Percentiles rank a stretch among this genome's conserved stretches.
These are phyloP conservation scores for Vanessa atalanta DNA, from an alignment of 1,140 invertebrate genomes.

Conservation along the genomic window DNA sequence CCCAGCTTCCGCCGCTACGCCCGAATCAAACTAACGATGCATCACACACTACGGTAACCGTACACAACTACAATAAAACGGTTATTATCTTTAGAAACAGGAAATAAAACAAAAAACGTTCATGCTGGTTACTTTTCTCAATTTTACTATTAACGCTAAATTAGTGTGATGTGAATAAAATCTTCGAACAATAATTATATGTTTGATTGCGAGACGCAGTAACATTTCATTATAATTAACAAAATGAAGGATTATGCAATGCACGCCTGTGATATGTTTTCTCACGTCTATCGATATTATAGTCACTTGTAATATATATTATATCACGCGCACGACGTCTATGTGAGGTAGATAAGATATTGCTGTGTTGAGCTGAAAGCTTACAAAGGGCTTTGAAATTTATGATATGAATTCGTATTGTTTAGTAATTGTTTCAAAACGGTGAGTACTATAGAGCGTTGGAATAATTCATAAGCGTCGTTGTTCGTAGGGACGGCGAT, in stretches of 20 bases:
- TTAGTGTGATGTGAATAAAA: background rate
- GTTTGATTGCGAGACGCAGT: background rate
- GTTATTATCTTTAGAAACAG: constrained; percentile 68
- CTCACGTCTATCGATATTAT: constrained; percentile 10
- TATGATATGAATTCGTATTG: constrained; percentile 76
- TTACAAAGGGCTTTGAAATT: constrained; percentile 70
- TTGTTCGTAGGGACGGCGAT: constrained; percentile 66
- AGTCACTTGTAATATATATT: background rate
- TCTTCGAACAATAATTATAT: background rate
- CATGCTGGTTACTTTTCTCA: constrained; percentile 36
- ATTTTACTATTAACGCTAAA: constrained; percentile 16
- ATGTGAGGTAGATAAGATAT: constrained; percentile 19
- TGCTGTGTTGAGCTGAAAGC: constrained; percentile 52
- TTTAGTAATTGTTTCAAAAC: constrained; percentile 76
- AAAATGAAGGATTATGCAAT: constrained; percentile 10
- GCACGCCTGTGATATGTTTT: background rate
- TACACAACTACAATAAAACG: constrained; percentile 63
- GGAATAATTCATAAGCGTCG: constrained; percentile 75
- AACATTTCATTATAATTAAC: constrained; percentile 1
- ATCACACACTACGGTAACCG: constrained; percentile 60
- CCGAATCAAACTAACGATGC: constrained; percentile 75
- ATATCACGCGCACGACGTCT: constrained; percentile 7
- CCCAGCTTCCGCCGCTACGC: constrained; percentile 74
- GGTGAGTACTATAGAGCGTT: constrained; percentile 50
- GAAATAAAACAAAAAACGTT: constrained; percentile 58